These are phyloP conservation scores for Pogoniulus pusillus DNA, from an alignment of 2,797 vertebrate species.

Conservation along the genomic window DNA sequence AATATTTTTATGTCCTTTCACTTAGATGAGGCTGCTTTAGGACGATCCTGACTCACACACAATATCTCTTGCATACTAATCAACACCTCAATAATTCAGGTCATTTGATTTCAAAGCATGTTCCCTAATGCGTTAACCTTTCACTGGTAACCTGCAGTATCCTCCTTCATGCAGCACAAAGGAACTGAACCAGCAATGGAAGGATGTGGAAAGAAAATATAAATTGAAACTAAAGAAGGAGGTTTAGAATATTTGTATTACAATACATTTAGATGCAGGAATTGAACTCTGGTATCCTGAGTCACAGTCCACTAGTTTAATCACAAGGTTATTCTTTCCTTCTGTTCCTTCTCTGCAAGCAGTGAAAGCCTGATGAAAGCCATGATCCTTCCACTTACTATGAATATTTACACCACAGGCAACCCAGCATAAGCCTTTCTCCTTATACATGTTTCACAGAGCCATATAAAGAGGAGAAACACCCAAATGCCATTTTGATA, in stretches of 20 bases:
- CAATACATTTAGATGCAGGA: slow-evolving; percentile 2
- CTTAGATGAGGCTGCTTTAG: slow-evolving; percentile 17
- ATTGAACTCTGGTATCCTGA: slow-evolving; percentile 1
- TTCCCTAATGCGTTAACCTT: slow-evolving; percentile 34
- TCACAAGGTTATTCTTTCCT: slow-evolving; percentile 7
- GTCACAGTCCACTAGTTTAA: slow-evolving; percentile 45
- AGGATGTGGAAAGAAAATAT: background rate
- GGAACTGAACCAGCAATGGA: background rate
- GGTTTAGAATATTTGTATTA: slow-evolving; percentile 9
- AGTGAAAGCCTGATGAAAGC: background rate
- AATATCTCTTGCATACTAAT: slow-evolving; percentile 62
- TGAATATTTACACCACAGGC: background rate
- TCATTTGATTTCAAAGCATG: slow-evolving; percentile 56
- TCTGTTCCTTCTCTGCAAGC: background rate
- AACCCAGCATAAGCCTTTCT: slow-evolving; percentile 16
- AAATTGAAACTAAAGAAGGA: slow-evolving; percentile 8
- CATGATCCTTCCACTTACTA: background rate
- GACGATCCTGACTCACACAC: slow-evolving; percentile 13
- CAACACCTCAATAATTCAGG: slow-evolving; percentile 23
- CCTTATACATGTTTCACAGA: background rate
- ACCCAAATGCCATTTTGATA: background rate
- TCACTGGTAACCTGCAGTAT: slow-evolving; percentile 40
- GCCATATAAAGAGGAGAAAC: background rate
- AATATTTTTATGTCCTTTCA: slow-evolving; percentile 42
- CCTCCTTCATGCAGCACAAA: background rate